phyloP scores from a whole-genome alignment of 2,797 vertebrate genomes.

The Schizopygopsis pylzovi region DNA sequence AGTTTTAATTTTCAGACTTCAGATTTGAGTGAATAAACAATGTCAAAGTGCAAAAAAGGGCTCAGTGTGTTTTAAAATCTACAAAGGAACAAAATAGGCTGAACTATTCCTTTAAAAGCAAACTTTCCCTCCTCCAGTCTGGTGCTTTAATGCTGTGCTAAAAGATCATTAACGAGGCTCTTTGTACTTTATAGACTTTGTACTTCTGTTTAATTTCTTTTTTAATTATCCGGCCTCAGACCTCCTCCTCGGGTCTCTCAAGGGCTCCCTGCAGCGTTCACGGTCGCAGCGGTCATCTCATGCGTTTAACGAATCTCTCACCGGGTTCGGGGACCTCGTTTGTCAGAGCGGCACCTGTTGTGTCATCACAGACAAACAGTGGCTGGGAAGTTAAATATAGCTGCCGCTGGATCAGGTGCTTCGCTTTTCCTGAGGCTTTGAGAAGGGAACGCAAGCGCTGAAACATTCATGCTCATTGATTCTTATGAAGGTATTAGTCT shows the following conservation, averaged over 20 bases:
- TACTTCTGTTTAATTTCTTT: constrained; percentile 47
- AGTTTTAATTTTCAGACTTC: background rate
- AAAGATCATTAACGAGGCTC: constrained; percentile 61
- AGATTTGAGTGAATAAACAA: background rate
- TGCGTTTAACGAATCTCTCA: constrained; percentile 10
- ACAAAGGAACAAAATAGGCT: background rate
- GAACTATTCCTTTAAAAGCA: background rate
- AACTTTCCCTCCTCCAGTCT: background rate
- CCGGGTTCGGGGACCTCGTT: constrained; percentile 2
- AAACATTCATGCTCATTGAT: background rate
- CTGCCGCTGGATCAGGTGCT: background rate
- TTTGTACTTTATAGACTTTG: constrained; percentile 50
- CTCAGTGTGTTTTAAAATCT: no score
- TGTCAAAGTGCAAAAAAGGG: background rate
- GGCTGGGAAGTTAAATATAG: background rate
- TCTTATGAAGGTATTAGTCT: background rate
- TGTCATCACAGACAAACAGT: background rate
- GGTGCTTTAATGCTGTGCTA: constrained; percentile 18
- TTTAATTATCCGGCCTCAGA: constrained; percentile 63
- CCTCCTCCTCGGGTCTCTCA: background rate
- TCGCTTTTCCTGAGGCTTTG: background rate
- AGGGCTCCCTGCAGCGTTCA: background rate
- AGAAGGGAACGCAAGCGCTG: no score
- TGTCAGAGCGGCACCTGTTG: background rate
- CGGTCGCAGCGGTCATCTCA: background rate